phyloP scores from a whole-genome alignment of 2,113 vertebrate genomes.

The human region DNA sequence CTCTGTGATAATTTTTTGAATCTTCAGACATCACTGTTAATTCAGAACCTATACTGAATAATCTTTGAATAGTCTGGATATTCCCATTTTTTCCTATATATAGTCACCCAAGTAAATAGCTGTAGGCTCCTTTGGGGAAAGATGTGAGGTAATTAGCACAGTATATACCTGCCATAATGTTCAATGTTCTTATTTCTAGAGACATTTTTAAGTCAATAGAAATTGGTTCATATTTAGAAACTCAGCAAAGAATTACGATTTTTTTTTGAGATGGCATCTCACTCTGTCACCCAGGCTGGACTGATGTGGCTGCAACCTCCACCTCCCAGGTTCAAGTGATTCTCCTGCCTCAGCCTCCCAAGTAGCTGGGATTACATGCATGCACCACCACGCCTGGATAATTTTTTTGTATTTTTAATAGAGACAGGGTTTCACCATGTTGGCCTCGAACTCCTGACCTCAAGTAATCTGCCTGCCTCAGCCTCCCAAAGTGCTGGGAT shows the following conservation, averaged over 20 bases:
- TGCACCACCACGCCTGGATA: too few relatives aligned
- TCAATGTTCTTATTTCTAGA: background rate
- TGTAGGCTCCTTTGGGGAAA: background rate
- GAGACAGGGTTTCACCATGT: too few relatives aligned
- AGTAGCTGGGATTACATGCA: too few relatives aligned
- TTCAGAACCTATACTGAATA: background rate
- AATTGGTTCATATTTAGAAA: background rate
- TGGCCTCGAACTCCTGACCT: too few relatives aligned
- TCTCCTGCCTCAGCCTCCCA: too few relatives aligned
- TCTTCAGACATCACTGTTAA: background rate
- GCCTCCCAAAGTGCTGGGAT: too few relatives aligned
- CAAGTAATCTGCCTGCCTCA: too few relatives aligned
- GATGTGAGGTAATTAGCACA: background rate
- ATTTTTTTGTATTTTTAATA: too few relatives aligned
- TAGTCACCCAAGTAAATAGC: background rate
- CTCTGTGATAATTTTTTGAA: background rate
- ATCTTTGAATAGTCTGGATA: background rate
- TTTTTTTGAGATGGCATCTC: too few relatives aligned
- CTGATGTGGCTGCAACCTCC: too few relatives aligned
- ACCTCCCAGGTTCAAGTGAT: too few relatives aligned
- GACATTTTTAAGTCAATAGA: background rate
- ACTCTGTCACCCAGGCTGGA: too few relatives aligned
- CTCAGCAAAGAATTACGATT: background rate
- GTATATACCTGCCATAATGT: background rate
- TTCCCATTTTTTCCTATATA: background rate